A percentile compares a stretch with the other conserved stretches of the same genome.
Evolutionary conservation across 1,140 invertebrate species (phyloP).

Genomic region (Calliopsis andreniformis): DNA sequence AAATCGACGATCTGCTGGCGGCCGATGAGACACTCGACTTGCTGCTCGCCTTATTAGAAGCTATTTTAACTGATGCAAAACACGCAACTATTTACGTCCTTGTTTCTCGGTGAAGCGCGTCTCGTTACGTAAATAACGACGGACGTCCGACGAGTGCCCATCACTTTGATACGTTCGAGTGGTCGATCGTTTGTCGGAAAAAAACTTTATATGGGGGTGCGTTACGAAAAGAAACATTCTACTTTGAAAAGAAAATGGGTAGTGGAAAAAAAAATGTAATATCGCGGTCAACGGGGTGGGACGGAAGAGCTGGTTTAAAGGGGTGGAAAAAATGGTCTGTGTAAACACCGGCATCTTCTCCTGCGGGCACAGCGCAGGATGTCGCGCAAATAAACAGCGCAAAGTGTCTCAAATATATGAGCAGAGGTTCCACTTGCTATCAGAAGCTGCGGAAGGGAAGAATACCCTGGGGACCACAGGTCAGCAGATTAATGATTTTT

Average conservation of each 20-base stretch:
- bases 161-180: neutral
- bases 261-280: conserved; percentile 14
- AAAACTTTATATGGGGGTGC: too few relatives aligned
- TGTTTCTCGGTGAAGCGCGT: conserved; percentile 32
- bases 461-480: too few relatives aligned
- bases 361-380: neutral
- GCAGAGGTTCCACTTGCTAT: too few relatives aligned
- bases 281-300: neutral
- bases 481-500: too few relatives aligned
- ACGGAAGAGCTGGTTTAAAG: neutral
- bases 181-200: neutral
- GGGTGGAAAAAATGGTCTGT: neutral
- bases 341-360: neutral
- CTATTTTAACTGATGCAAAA: conserved; percentile 39
- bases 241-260: neutral
- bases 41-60: conserved; percentile 42
- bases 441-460: too few relatives aligned
- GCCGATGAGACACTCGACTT: conserved; percentile 43
- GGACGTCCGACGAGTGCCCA: neutral
- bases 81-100: conserved; percentile 46
- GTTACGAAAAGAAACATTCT: neutral
- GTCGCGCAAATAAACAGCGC: conserved; percentile 4
- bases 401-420: too few relatives aligned
- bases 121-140: conserved; percentile 46
- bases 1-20: conserved; percentile 34